Evolutionary conservation across 2,113 vertebrate species (phyloP).

Genomic region (Guaruba guarouba): DNA sequence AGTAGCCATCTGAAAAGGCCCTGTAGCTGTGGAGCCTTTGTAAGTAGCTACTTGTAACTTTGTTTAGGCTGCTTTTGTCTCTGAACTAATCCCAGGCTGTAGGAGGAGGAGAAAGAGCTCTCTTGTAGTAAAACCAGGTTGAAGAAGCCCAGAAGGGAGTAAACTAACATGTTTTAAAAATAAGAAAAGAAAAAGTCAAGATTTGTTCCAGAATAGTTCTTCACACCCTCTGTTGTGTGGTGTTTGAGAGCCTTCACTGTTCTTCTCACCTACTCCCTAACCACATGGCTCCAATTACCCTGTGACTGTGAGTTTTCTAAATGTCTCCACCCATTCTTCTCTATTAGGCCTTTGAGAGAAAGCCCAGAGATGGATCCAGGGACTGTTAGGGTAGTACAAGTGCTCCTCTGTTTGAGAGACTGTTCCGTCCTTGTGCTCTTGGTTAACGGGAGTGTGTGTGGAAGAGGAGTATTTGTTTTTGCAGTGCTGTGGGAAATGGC

Average conservation of each 20-base stretch:
- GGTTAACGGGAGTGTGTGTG: accelerated
- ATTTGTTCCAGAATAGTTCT: conserved; percentile 26
- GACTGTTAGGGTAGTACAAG: neutral
- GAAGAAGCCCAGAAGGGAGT: neutral
- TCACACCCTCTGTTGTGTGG: conserved; percentile 20
- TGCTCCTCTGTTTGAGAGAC: conserved; percentile 11
- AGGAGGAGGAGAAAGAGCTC: neutral
- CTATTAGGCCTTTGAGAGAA: conserved; percentile 41
- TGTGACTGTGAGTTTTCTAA: conserved; percentile 21
- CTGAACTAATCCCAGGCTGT: neutral
- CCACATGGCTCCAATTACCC: conserved; percentile 54
- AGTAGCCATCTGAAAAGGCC: neutral
- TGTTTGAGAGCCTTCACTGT: conserved; percentile 54
- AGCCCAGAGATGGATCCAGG: conserved; percentile 40
- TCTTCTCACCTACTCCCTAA: conserved; percentile 45
- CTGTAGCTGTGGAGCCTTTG: neutral
- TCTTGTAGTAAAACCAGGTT: neutral
- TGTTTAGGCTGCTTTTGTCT: neutral
- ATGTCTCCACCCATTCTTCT: conserved; percentile 55
- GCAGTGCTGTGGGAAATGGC: neutral
- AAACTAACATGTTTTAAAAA: neutral
- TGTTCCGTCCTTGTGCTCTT: neutral
- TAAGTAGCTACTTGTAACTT: neutral
- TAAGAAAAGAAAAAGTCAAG: conserved; percentile 1
- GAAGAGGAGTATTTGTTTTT: neutral